These are phyloP conservation scores for Talpa occidentalis DNA, from an alignment of 2,113 vertebrate genomes.

Conservation along the genomic window DNA sequence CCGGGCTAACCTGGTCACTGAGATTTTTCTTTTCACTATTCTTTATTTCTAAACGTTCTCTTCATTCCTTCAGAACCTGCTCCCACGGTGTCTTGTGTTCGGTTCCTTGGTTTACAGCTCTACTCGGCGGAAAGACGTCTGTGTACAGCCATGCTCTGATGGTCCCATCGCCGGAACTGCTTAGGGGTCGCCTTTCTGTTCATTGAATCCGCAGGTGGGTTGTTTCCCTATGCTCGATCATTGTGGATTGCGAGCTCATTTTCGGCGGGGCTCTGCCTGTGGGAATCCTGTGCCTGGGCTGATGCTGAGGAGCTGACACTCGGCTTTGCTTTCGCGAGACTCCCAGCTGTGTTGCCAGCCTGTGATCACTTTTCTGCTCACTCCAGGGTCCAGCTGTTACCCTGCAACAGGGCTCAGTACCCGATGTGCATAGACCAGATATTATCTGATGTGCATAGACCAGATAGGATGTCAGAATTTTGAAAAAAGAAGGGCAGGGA, in stretches of 20 bases:
- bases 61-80: not conserved
- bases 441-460: too few relatives aligned
- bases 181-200: not conserved
- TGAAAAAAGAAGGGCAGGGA: too few relatives aligned
- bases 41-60: not conserved
- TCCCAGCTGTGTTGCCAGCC: too few relatives aligned
- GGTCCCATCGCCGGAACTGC: not conserved
- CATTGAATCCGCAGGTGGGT: not conserved
- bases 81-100: too few relatives aligned
- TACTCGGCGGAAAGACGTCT: not conserved
- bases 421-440: too few relatives aligned
- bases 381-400: too few relatives aligned
- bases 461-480: too few relatives aligned
- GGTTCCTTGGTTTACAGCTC: not conserved
- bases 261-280: not conserved
- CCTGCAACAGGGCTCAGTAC: too few relatives aligned
- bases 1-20: not conserved
- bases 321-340: not conserved
- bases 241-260: not conserved
- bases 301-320: too few relatives aligned
- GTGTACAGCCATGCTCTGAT: not conserved
- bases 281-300: not conserved
- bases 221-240: accelerated
- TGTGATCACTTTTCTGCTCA: not conserved
- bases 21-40: too few relatives aligned